phyloP scores from a whole-genome alignment of 2,888 invertebrate species.

The Eubasilissa splendida region DNA sequence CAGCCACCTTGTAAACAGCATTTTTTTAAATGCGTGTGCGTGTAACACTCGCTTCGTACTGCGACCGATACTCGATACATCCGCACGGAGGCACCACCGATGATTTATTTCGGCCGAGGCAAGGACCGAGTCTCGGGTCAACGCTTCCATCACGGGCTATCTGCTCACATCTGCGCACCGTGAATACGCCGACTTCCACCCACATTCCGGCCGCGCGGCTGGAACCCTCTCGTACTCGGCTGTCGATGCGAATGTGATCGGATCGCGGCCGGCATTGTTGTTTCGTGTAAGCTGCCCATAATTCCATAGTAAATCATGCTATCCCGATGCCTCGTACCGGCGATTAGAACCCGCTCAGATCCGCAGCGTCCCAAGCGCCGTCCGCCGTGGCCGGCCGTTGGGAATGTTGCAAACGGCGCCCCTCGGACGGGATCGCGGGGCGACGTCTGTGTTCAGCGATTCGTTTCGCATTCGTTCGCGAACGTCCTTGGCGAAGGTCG shows the following conservation, averaged over 20 bases:
- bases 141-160: conserved; percentile 32
- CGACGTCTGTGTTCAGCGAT: not conserved
- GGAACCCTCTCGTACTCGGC: not conserved
- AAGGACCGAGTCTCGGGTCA: conserved; percentile 50
- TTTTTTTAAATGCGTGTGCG: too few relatives aligned
- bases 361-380: too few relatives aligned
- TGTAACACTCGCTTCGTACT: too few relatives aligned
- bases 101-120: conserved; percentile 46
- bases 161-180: conserved; percentile 24
- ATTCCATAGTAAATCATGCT: not conserved
- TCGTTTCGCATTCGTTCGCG: conserved; percentile 5
- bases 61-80: too few relatives aligned
- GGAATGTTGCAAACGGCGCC: not conserved
- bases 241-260: conserved; percentile 23
- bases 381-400: not conserved
- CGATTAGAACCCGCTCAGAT: too few relatives aligned
- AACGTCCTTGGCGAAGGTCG: conserved; percentile 53
- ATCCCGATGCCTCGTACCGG: too few relatives aligned
- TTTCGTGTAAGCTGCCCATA: not conserved
- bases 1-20: too few relatives aligned
- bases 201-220: conserved; percentile 21
- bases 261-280: not conserved
- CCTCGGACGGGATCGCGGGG: not conserved
- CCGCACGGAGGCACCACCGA: not conserved
- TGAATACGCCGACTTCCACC: conserved; percentile 31